Percentiles rank a stretch among this genome's conserved stretches.
Evolutionary conservation across 35 echinoderm and acorn worm species (phyloP).

Genomic region (Holothuria glaberrima): DNA sequence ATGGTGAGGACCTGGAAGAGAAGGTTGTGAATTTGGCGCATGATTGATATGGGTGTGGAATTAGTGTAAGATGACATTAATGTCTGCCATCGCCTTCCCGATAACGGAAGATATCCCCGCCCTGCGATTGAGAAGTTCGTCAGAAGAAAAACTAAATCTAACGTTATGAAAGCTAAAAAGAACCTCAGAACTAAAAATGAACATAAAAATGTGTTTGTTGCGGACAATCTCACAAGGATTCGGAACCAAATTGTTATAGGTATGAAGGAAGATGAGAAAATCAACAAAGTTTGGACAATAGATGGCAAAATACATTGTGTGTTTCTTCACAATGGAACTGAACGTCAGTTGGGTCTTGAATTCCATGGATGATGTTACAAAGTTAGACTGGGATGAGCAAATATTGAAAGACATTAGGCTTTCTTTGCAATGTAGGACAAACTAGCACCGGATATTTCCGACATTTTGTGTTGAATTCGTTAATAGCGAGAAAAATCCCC

Average conservation of each 20-base stretch:
- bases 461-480: not conserved
- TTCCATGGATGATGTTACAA: not conserved
- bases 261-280: conserved; percentile 10
- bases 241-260: not conserved
- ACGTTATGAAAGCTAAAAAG: not conserved
- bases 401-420: not conserved
- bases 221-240: not conserved
- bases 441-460: not conserved
- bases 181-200: no score
- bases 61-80: conserved; percentile 26
- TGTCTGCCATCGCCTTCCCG: conserved; percentile 13
- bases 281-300: conserved; percentile 32
- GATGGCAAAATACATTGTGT: conserved; percentile 30
- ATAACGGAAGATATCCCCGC: not conserved
- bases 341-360: not conserved
- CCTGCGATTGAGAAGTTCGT: conserved; percentile 33
- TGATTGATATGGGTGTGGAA: not conserved
- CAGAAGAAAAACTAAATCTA: not conserved
- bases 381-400: not conserved
- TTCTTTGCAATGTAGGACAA: not conserved
- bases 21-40: not conserved
- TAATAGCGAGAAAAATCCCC: not conserved
- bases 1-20: conserved; percentile 3
- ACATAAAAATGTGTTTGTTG: not conserved
- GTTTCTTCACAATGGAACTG: not conserved